Evolutionary conservation across 1,140 invertebrate species (phyloP).

Genomic region (Leptopilina clavipes): DNA sequence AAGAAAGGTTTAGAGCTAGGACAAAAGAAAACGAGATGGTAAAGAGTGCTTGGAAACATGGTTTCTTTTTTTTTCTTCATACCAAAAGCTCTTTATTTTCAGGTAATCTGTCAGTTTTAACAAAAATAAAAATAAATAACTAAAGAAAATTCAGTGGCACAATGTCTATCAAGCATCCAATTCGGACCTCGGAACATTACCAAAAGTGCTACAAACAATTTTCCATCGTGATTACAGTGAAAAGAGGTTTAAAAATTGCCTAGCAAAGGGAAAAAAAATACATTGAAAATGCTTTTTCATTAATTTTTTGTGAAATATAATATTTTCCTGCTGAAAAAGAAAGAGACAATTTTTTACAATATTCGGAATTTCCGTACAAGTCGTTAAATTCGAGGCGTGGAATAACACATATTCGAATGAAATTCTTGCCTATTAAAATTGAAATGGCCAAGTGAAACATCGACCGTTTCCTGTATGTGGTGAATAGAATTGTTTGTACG

Average conservation of each 20-base stretch:
- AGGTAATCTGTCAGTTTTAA: neutral
- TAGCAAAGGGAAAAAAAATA: neutral
- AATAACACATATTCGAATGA: neutral
- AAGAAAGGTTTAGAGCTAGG: neutral
- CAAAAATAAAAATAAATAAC: neutral
- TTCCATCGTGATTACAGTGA: neutral
- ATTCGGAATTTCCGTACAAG: slow-evolving; percentile 35
- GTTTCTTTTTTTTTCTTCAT: neutral
- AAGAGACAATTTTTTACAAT: neutral
- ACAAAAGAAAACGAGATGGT: neutral
- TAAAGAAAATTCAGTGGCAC: neutral
- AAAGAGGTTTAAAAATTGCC: neutral
- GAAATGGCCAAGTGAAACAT: slow-evolving; percentile 26
- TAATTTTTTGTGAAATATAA: slow-evolving; percentile 30
- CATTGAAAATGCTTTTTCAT: neutral
- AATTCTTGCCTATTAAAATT: slow-evolving; percentile 30
- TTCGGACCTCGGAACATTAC: neutral
- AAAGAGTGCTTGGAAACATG: neutral
- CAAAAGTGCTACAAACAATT: slow-evolving; percentile 5
- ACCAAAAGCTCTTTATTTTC: slow-evolving; percentile 6
- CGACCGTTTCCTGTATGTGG: slow-evolving; percentile 40
- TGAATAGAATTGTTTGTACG: neutral
- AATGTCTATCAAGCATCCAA: slow-evolving; percentile 19
- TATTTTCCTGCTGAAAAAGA: slow-evolving; percentile 39
- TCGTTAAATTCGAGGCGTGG: slow-evolving; percentile 14